Evolutionary conservation across 2,888 invertebrate species (phyloP).

Genomic region (Acronicta psi): DNA sequence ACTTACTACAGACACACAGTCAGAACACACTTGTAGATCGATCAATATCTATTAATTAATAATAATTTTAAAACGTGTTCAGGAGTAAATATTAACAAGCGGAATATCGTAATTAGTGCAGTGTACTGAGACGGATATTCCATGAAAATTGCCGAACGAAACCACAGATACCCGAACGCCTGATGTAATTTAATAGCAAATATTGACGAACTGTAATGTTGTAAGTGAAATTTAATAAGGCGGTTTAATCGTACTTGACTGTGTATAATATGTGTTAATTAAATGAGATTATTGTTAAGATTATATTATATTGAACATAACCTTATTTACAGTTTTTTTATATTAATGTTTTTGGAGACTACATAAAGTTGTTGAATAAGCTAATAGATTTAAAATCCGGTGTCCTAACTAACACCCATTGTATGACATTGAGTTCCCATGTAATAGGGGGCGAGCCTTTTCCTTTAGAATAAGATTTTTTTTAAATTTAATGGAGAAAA

Average conservation of each 20-base stretch:
- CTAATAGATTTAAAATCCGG: no score
- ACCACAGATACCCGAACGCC: conserved; percentile 42
- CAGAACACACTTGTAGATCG: background rate
- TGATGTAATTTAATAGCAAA: conserved; percentile 50
- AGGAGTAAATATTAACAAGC: conserved; percentile 14
- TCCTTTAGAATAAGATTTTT: no score
- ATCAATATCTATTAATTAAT: conserved; percentile 2
- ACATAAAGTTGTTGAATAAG: no score
- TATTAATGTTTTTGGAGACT: no score
- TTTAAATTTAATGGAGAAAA: no score
- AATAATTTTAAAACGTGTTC: conserved; percentile 11
- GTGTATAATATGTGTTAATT: background rate
- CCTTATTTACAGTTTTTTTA: no score
- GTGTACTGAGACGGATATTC: conserved; percentile 20
- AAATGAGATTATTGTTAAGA: no score
- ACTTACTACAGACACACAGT: no score
- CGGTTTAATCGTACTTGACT: conserved; percentile 15
- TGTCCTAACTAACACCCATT: no score
- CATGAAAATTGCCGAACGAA: conserved; percentile 18
- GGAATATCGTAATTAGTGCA: conserved; percentile 34
- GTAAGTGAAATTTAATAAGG: conserved; percentile 32
- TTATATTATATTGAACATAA: no score
- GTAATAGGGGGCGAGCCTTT: no score
- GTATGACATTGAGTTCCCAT: no score
- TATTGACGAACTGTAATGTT: conserved; percentile 18